phyloP scores from a whole-genome alignment of 2,888 invertebrate genomes.

The Melanostoma scalare region DNA sequence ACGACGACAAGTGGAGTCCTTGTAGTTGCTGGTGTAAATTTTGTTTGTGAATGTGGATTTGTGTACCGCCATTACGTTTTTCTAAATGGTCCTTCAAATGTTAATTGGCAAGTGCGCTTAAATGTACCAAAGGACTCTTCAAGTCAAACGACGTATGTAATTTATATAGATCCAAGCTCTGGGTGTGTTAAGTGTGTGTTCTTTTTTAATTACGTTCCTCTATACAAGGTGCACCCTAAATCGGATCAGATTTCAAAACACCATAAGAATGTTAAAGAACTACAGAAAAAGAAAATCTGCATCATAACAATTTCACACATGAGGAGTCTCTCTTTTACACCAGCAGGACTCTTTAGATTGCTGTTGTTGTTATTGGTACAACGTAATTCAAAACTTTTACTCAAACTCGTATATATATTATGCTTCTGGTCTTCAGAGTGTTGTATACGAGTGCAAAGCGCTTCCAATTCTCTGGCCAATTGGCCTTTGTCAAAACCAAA shows the following conservation, averaged over 20 bases:
- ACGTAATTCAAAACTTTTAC: conserved; percentile 65
- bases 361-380: conserved; percentile 23
- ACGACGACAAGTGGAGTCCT: conserved; percentile 50
- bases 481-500: conserved; percentile 41
- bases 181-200: conserved; percentile 12
- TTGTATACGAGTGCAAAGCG: conserved; percentile 35
- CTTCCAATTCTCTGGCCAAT: conserved; percentile 36
- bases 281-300: conserved; percentile 54
- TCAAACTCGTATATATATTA: conserved; percentile 30
- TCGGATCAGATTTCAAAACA: conserved; percentile 66
- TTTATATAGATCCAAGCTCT: conserved; percentile 26
- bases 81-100: conserved; percentile 69
- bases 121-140: conserved; percentile 69
- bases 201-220: conserved; percentile 49
- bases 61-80: conserved; percentile 12
- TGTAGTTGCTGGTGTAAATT: conserved; percentile 29
- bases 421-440: conserved; percentile 68
- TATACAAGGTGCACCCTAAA: conserved; percentile 42
- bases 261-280: conserved; percentile 37
- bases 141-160: conserved; percentile 60
- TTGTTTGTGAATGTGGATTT: conserved; percentile 18
- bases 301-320: conserved; percentile 69
- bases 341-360: conserved; percentile 25
- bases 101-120: conserved; percentile 72
- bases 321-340: conserved; percentile 39